phyloP scores from a whole-genome alignment of 2,888 invertebrate genomes.

The Adela reaumurella region DNA sequence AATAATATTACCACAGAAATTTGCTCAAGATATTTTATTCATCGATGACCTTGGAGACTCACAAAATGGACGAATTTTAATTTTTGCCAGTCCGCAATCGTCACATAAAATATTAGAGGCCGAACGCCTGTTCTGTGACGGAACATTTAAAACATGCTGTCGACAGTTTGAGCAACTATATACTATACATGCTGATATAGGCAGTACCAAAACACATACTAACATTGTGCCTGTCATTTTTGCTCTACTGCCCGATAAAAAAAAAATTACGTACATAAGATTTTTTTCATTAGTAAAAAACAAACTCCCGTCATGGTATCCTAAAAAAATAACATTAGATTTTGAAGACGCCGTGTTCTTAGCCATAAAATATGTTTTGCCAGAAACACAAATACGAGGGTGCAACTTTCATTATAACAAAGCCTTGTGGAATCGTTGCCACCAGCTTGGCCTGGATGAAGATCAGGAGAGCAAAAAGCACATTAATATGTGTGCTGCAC shows the following conservation, averaged over 20 bases:
- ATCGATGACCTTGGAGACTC: no score
- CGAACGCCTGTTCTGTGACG: no score
- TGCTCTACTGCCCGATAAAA: constrained; percentile 1
- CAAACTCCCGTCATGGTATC: no score
- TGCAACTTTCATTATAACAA: not conserved
- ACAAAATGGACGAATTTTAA: no score
- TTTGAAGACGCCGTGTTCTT: no score
- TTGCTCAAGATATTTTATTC: no score
- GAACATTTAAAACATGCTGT: no score
- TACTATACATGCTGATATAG: constrained; percentile 2
- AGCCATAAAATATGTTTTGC: not conserved
- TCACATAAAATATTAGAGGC: no score
- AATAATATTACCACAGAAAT: no score
- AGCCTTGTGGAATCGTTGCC: not conserved
- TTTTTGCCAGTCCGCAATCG: no score
- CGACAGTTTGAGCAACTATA: not conserved
- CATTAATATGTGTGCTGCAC: not conserved
- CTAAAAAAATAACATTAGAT: no score
- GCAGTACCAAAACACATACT: not conserved
- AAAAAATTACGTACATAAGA: not conserved
- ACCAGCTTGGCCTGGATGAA: no score
- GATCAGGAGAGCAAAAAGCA: not conserved
- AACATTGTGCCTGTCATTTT: not conserved
- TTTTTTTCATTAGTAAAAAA: not conserved
- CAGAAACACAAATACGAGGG: not conserved